phyloP scores from a whole-genome alignment of 2,113 vertebrate species.

The Nansenia antarctica region DNA sequence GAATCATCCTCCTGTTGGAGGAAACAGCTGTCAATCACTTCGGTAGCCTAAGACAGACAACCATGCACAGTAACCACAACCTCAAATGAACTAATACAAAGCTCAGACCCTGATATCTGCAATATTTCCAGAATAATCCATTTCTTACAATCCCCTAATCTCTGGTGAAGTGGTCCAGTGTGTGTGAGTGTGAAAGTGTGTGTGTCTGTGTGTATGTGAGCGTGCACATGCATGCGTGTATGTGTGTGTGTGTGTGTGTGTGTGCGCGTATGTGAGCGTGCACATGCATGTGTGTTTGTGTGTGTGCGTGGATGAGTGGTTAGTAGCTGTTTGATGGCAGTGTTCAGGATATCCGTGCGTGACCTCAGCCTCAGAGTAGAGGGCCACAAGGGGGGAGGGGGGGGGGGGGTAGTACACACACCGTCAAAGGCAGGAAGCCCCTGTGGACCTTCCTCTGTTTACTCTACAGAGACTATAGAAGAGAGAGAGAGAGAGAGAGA shows the following conservation, averaged over 20 bases:
- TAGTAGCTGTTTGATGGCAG: constrained; percentile 43
- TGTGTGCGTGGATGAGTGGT: constrained; percentile 1
- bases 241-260: too few species aligned
- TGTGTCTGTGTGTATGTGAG: too few species aligned
- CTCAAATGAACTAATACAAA: neutral
- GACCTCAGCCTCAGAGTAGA: constrained; percentile 37
- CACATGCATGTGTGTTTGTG: constrained; percentile 14
- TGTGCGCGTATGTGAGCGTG: too few species aligned
- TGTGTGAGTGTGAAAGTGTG: too few species aligned
- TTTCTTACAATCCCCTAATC: too few species aligned
- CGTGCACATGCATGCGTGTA: too few species aligned
- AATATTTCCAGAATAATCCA: too few species aligned
- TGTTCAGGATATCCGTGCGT: constrained; percentile 57
- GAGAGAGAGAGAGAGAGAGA: constrained; percentile 16
- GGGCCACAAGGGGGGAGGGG: constrained; percentile 45
- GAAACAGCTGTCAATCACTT: constrained; percentile 26
- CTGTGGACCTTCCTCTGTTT: constrained; percentile 71
- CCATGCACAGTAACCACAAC: too few species aligned
- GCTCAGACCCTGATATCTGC: too few species aligned
- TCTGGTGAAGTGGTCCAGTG: too few species aligned
- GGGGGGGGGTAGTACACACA: constrained; percentile 13
- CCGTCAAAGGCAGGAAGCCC: constrained; percentile 68
- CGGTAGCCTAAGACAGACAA: neutral
- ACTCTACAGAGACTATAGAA: constrained; percentile 59
- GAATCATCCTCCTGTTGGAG: constrained; percentile 89